These are phyloP conservation scores for Lagria hirta DNA, from an alignment of 2,888 invertebrate species.

Conservation along the genomic window DNA sequence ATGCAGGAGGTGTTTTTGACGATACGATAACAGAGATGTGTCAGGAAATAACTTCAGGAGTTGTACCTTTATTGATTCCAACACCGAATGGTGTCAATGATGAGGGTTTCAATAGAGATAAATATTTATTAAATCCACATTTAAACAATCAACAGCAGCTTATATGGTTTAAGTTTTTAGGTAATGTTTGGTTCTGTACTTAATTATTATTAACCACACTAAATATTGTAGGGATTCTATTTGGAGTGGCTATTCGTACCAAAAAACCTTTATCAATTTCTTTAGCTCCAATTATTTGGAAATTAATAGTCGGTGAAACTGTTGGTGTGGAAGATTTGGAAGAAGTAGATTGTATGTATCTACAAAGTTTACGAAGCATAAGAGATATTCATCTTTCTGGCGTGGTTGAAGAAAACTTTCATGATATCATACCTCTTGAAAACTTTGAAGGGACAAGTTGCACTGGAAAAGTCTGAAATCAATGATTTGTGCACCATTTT, in stretches of 20 bases:
- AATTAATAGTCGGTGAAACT: slow-evolving; percentile 61
- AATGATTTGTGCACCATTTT: not conserved
- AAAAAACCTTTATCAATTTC: slow-evolving; percentile 66
- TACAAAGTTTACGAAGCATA: slow-evolving; percentile 62
- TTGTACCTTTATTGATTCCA: slow-evolving; percentile 61
- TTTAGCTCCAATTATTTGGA: slow-evolving; percentile 65
- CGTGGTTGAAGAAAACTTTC: slow-evolving; percentile 61
- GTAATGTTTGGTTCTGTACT: slow-evolving; percentile 43
- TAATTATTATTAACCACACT: too few relatives aligned
- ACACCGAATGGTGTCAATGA: slow-evolving; percentile 65
- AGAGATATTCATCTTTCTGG: slow-evolving; percentile 62
- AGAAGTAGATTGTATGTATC: slow-evolving; percentile 61
- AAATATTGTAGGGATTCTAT: slow-evolving; percentile 57
- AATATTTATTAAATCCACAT: slow-evolving; percentile 63
- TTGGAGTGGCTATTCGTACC: slow-evolving; percentile 67
- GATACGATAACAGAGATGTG: slow-evolving; percentile 71
- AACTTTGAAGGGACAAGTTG: slow-evolving; percentile 65
- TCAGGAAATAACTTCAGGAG: slow-evolving; percentile 61
- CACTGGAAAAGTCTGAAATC: slow-evolving; percentile 53
- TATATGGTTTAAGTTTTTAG: slow-evolving; percentile 64
- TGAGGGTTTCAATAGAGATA: slow-evolving; percentile 63
- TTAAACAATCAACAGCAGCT: slow-evolving; percentile 58
- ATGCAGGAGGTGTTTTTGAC: slow-evolving; percentile 70
- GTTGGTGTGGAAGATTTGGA: slow-evolving; percentile 63
- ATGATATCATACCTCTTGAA: slow-evolving; percentile 64